These are phyloP conservation scores for Spinibarbus caldwelli DNA, from an alignment of 2,797 vertebrate genomes.

Conservation along the genomic window DNA sequence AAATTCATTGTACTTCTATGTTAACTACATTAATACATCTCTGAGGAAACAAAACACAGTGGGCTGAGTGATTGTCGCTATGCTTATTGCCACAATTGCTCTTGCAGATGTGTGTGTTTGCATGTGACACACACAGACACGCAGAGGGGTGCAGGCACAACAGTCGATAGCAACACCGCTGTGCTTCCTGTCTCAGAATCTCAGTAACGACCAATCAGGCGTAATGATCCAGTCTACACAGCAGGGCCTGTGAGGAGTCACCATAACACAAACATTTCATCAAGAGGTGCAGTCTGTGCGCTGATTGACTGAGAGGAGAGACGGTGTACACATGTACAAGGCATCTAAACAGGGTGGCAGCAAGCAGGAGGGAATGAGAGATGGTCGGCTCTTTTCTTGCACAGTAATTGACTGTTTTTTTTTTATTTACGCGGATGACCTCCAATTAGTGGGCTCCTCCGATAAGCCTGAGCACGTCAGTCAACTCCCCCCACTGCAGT, in stretches of 20 bases:
- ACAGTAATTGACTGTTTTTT: slow-evolving; percentile 58
- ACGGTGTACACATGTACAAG: not conserved
- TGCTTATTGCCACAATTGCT: not conserved
- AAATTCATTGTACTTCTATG: not conserved
- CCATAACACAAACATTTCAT: slow-evolving; percentile 49
- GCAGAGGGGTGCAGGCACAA: slow-evolving; percentile 33
- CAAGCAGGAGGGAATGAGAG: not conserved
- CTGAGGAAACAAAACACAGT: slow-evolving; percentile 4
- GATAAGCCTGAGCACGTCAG: slow-evolving; percentile 52
- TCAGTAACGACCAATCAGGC: slow-evolving; percentile 46
- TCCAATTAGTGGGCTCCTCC: slow-evolving; percentile 57
- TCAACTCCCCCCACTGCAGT: slow-evolving; percentile 53
- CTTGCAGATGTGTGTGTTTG: slow-evolving; percentile 42
- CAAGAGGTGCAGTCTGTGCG: slow-evolving; percentile 18
- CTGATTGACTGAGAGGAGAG: slow-evolving; percentile 20
- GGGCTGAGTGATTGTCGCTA: not conserved
- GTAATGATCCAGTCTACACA: slow-evolving; percentile 39
- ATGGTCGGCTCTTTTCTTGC: slow-evolving; percentile 30
- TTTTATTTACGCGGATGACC: slow-evolving; percentile 61
- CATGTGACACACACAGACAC: slow-evolving; percentile 38
- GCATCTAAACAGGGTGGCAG: slow-evolving; percentile 2
- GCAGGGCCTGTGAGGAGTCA: slow-evolving; percentile 42
- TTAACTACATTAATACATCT: not conserved
- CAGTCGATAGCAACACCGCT: slow-evolving; percentile 46
- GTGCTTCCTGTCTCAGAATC: slow-evolving; percentile 48